A percentile compares a stretch with the other conserved stretches of the same genome.
phyloP scores from a whole-genome alignment of 2,113 vertebrate species.

The Choloepus hoffmanni region DNA sequence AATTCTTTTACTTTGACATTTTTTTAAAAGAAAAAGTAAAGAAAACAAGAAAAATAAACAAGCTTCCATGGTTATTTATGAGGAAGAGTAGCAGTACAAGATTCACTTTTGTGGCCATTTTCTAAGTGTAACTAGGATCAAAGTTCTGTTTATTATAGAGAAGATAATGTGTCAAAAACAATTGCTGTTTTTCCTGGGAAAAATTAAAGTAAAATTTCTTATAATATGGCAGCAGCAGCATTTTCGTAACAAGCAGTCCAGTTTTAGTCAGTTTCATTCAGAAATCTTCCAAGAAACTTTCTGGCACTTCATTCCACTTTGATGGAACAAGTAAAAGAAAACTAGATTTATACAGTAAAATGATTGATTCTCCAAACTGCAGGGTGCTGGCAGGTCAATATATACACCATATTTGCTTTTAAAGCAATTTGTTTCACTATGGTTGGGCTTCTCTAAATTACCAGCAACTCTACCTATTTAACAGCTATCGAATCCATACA shows the following conservation, averaged over 20 bases:
- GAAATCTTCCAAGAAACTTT: background rate
- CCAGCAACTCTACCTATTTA: background rate
- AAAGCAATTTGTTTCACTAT: background rate
- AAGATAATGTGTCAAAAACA: background rate
- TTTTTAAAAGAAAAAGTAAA: background rate
- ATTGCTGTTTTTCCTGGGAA: background rate
- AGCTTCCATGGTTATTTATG: background rate
- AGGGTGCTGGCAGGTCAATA: background rate
- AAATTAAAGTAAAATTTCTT: constrained; percentile 4
- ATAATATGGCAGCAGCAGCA: background rate
- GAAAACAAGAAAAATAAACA: background rate
- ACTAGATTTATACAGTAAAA: background rate
- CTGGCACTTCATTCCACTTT: background rate
- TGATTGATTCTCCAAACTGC: background rate
- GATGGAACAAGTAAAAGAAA: background rate
- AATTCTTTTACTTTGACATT: constrained; percentile 25
- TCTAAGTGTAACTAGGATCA: background rate
- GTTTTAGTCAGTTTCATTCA: background rate
- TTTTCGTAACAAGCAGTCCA: background rate
- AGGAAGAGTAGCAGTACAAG: background rate
- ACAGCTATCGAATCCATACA: background rate
- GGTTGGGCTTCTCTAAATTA: background rate
- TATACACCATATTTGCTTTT: background rate
- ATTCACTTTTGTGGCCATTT: constrained; percentile 32
- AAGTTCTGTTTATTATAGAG: background rate